Evolutionary conservation across 2,113 vertebrate genomes (phyloP), one percentile per base, ranked within the genome.

Genomic region (Lucifuga dentata): DNA sequence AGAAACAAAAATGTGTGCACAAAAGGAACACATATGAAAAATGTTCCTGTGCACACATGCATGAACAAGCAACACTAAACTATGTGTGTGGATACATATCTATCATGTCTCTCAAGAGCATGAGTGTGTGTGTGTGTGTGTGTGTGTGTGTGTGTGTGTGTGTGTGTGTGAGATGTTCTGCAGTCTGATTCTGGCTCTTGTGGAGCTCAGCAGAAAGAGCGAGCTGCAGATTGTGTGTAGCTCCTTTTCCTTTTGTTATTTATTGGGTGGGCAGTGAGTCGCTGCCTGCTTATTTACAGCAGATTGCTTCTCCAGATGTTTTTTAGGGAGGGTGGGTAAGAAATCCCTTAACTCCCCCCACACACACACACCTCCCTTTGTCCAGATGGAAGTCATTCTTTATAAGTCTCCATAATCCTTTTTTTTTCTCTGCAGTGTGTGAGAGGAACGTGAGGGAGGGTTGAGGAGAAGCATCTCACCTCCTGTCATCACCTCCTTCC

Each of bases 271-370:
- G 86, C 87, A 90, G 83, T 81, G 80, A 91, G 68, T 87, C 40
- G 75, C 84, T 88, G 91, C 86, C 73, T 88, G 89, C 88, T 90
- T 91, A 89, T 91, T 92, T 90, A 88, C 86, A 86, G 86, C 91
- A 92, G 90, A 93, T 93, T 92, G 91, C 90, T 92, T 86, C 87
- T 92, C 90, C 92, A 93, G 90, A 92, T 93, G 92, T 92, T 92
- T 89, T 78, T 85, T 73, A 81, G 80, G 72, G 73, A 83, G 73
- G 26, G 26, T 3, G 26, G 26, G 26, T 7, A 64, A 87, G 72
- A 86, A 91, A 74, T 83, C 83, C 64, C 73, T 61, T 60, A 77
- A 60, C 51, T 67, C 68, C 50, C 49, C 49, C 69, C 53, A n/a
- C 66, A 32, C 66, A 26, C 41, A 36, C 68, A 48, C 45, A 13